These are phyloP conservation scores for Maniola jurtina DNA, from an alignment of 1,140 invertebrate genomes.

Conservation along the genomic window DNA sequence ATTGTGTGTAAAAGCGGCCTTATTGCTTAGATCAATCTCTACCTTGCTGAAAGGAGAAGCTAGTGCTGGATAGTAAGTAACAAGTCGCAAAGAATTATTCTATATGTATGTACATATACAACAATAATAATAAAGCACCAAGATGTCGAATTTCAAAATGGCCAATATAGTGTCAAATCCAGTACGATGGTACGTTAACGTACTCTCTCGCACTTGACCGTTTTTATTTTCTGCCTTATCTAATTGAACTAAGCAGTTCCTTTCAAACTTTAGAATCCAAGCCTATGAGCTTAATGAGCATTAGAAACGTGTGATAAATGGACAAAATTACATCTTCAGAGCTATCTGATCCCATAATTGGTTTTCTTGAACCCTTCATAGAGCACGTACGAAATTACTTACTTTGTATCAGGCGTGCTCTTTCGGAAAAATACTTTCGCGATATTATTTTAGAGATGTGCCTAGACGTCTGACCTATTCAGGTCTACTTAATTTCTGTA, in stretches of 20 bases:
- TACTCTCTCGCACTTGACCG: no score
- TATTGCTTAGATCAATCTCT: no score
- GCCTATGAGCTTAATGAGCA: neutral
- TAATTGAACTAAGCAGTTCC: neutral
- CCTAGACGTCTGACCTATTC: neutral
- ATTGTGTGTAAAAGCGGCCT: no score
- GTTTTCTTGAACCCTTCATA: constrained; percentile 22
- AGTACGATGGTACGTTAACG: no score
- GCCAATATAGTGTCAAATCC: no score
- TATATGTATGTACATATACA: no score
- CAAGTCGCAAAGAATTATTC: no score
- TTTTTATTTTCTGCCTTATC: neutral
- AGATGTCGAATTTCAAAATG: no score
- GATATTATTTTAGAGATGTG: neutral
- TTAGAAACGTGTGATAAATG: constrained; percentile 10
- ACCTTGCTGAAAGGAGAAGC: no score
- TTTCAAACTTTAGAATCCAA: neutral
- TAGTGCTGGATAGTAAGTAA: no score
- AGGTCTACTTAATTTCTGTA: neutral
- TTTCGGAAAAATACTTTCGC: constrained; percentile 13
- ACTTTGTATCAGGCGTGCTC: constrained; percentile 7
- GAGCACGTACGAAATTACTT: constrained; percentile 26
- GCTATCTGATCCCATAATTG: constrained; percentile 21
- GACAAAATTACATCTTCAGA: constrained; percentile 6
- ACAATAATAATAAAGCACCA: no score